Evolutionary conservation across 2,113 vertebrate genomes (phyloP).

Genomic region (Oryzias curvinotus): DNA sequence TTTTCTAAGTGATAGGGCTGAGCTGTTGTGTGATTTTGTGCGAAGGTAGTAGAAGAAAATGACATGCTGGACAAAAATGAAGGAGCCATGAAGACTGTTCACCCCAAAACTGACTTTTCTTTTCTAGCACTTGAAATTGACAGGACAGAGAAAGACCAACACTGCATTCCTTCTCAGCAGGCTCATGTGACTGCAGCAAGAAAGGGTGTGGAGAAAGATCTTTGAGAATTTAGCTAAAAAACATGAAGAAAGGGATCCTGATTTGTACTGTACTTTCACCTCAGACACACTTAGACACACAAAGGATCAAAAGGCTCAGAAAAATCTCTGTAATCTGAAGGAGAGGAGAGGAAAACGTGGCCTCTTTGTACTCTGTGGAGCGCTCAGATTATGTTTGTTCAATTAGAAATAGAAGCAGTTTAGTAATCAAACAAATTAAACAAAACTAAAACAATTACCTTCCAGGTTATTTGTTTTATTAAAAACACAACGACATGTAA

Average conservation of each 20-base stretch:
- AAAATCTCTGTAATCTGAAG: conserved; percentile 49
- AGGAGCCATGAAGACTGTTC: too few species aligned
- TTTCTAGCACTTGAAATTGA: conserved; percentile 10
- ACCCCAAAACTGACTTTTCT: too few species aligned
- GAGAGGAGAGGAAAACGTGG: conserved; percentile 22
- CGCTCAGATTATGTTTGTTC: too few species aligned
- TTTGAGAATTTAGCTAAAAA: conserved; percentile 9
- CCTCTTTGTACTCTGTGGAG: conserved; percentile 4
- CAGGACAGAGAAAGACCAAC: conserved; percentile 34
- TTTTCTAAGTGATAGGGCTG: too few species aligned
- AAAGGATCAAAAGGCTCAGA: conserved; percentile 35
- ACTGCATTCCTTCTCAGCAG: conserved; percentile 54
- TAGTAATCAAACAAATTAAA: too few species aligned
- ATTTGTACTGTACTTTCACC: conserved; percentile 8
- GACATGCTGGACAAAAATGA: too few species aligned
- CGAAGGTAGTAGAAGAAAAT: too few species aligned
- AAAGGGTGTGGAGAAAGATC: conserved; percentile 47
- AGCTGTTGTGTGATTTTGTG: too few species aligned
- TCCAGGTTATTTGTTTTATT: too few species aligned
- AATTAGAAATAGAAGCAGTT: too few species aligned
- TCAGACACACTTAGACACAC: conserved; percentile 44
- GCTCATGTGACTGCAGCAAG: conserved; percentile 60
- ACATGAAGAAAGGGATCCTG: conserved; percentile 1
- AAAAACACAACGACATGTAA: too few species aligned
- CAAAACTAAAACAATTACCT: too few species aligned